Evolutionary conservation across 2,888 invertebrate genomes (phyloP), one percentile per base, ranked within the genome.

Genomic region (Bombyx huttoni): DNA sequence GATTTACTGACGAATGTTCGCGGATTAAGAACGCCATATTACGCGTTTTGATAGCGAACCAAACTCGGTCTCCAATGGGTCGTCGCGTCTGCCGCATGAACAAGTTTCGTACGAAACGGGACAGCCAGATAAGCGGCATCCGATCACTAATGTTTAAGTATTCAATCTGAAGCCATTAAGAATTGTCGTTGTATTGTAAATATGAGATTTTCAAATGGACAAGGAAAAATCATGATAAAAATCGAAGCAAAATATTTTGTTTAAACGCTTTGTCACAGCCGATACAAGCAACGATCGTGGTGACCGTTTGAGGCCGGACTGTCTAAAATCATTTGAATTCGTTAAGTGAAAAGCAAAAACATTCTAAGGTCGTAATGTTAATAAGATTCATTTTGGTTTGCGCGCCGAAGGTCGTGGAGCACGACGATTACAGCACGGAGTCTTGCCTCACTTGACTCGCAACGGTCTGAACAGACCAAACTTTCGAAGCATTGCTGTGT

Each of bases 401-500:
- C 12, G 40, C 40, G 40, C 40, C 12, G 40, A 40, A 40, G 40
- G 40, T 40, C 40, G 40, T 40, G 7, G 9, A 8, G 46, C 49
- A 34, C 46, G 24, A 24, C 24, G 40, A 49, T 46, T 52, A 46
- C 50, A 46, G 45, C 49, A 48, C 49, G 52, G 52, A 49, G 51
- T 52, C 51, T 55, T 53, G 55, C 51, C 55, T 54, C 53, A 55
- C 48, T 57, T 40, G 52, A 55, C 55, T 53, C 52, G 55, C 51
- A 14, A 13, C 48, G 51, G 55, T 51, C 51, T 48, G 52, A 56
- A n/a, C 46, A 49, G 56, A 54, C 13, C 48, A 52, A 53, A 49
- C 40, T 40, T 40, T 40, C 71, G 74, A 67, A 64, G 61, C 63
- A 61, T 53, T 49, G 51, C 7, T 40, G 51, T 46, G 13, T 40